phyloP scores from a whole-genome alignment of 2,888 invertebrate species.

The Volucella inflata region DNA sequence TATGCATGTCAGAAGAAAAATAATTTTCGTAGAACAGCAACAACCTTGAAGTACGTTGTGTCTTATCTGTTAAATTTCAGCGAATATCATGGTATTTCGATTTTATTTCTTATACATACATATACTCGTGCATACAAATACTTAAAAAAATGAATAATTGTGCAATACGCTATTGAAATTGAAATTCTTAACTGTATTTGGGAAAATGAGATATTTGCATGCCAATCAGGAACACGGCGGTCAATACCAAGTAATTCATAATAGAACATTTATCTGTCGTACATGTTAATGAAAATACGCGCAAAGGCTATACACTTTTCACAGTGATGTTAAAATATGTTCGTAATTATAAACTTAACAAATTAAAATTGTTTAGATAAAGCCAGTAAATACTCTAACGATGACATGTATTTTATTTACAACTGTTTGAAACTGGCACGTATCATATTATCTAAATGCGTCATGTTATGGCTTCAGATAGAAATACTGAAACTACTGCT shows the following conservation, averaged over 20 bases:
- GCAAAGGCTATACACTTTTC: background rate
- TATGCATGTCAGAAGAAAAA: no score
- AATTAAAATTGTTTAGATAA: no score
- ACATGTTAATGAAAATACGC: constrained; percentile 19
- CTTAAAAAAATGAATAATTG: background rate
- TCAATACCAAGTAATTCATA: background rate
- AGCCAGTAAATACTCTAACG: no score
- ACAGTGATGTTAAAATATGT: background rate
- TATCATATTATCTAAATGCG: no score
- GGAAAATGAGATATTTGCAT: constrained; percentile 29
- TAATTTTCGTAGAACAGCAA: background rate
- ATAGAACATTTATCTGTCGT: constrained; percentile 1
- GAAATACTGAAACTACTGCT: no score
- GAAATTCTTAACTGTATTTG: constrained; percentile 30
- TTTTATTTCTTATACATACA: constrained; percentile 3
- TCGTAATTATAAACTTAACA: background rate
- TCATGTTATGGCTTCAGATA: no score
- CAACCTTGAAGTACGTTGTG: constrained; percentile 20
- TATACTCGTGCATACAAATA: background rate
- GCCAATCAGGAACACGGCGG: constrained; percentile 12
- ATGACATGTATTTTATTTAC: no score
- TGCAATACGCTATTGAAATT: constrained; percentile 13
- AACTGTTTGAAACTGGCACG: no score
- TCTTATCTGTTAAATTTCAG: constrained; percentile 10
- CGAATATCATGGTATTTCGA: background rate